Percentiles rank a stretch among this genome's conserved stretches.
Evolutionary conservation across 2,797 vertebrate genomes (phyloP).

Genomic region (Tachyglossus aculeatus): DNA sequence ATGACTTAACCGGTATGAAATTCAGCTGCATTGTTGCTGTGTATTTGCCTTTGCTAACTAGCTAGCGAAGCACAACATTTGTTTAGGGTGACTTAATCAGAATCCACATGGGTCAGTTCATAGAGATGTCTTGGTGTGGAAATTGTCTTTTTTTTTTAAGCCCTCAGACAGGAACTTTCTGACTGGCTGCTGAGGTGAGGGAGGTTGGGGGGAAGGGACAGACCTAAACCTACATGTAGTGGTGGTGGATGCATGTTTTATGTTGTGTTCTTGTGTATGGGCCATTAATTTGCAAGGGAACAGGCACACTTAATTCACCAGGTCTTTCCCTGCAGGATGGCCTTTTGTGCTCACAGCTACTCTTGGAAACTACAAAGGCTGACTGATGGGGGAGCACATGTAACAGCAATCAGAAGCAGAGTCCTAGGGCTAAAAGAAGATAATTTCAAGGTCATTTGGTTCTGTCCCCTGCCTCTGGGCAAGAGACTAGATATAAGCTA

Average conservation of each 20-base stretch:
- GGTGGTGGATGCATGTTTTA: not conserved
- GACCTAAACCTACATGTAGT: too few species aligned
- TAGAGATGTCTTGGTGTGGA: not conserved
- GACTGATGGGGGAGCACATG: too few species aligned
- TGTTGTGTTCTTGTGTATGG: constrained; percentile 5
- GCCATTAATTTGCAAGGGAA: too few species aligned
- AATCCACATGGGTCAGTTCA: constrained; percentile 11
- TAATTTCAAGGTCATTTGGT: too few species aligned
- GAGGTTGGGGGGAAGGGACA: not conserved
- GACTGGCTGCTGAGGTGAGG: constrained; percentile 1
- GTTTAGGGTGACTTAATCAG: constrained; percentile 27
- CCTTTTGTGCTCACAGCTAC: constrained; percentile 18
- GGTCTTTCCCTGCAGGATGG: constrained; percentile 17
- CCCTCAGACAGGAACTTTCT: constrained; percentile 2
- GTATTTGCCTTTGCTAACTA: constrained; percentile 11
- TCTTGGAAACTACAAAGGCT: too few species aligned
- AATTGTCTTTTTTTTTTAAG: not conserved
- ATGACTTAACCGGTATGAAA: constrained; percentile 16
- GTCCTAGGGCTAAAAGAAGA: too few species aligned
- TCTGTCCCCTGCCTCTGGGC: too few species aligned
- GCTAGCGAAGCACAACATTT: not conserved
- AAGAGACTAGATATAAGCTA: too few species aligned
- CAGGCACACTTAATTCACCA: constrained; percentile 19
- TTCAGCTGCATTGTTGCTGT: constrained; percentile 14
- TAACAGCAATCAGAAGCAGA: too few species aligned